phyloP scores from a whole-genome alignment of 2,113 vertebrate species.

The Natator depressus region DNA sequence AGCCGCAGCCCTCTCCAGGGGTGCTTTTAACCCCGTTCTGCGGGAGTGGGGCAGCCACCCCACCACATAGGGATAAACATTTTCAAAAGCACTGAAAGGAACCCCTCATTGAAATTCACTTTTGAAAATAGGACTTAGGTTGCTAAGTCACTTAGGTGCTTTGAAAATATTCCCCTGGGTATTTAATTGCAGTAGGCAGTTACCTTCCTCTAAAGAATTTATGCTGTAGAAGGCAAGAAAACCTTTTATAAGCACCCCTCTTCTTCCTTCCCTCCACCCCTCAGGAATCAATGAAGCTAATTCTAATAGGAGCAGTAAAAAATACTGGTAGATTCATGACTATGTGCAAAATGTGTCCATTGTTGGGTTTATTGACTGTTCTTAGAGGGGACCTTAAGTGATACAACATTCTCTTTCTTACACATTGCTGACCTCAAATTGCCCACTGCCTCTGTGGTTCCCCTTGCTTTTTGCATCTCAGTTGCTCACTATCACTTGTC shows the following conservation, averaged over 20 bases:
- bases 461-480: not conserved
- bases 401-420: not conserved
- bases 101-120: not conserved
- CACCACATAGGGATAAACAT: not conserved
- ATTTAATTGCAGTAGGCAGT: not conserved
- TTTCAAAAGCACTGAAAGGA: not conserved
- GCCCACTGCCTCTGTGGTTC: not conserved
- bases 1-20: too few species aligned
- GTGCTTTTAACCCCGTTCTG: too few species aligned
- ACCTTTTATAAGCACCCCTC: not conserved
- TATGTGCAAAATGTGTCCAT: not conserved
- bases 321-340: not conserved
- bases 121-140: not conserved
- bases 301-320: not conserved
- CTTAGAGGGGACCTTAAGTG: not conserved
- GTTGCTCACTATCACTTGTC: not conserved
- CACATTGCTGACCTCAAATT: not conserved
- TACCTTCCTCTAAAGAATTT: not conserved
- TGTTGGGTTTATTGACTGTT: accelerated
- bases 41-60: too few species aligned
- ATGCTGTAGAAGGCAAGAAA: not conserved
- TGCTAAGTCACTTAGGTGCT: not conserved
- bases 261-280: not conserved
- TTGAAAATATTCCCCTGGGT: not conserved
- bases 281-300: not conserved